phyloP scores from a whole-genome alignment of 2,888 invertebrate species.

The Lasioglossum oenotherae region DNA sequence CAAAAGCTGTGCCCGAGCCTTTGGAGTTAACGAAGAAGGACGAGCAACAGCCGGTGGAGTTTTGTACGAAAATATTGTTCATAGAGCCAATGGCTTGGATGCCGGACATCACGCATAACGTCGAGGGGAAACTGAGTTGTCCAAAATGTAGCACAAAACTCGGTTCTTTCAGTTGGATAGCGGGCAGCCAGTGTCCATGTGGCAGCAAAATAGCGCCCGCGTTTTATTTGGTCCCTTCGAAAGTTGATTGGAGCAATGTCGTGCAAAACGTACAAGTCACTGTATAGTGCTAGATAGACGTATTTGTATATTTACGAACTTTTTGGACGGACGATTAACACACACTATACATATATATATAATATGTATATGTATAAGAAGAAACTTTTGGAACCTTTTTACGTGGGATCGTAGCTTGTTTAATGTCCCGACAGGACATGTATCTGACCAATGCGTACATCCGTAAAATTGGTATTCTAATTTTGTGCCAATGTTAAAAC shows the following conservation, averaged over 20 bases:
- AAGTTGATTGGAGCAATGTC: conserved; percentile 95
- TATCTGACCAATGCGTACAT: conserved; percentile 55
- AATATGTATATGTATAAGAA: conserved; percentile 21
- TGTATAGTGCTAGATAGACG: conserved; percentile 85
- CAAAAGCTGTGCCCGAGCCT: conserved; percentile 49
- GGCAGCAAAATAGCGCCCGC: conserved; percentile 95
- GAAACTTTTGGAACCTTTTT: conserved; percentile 56
- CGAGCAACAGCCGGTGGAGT: conserved; percentile 75
- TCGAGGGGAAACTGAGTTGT: conserved; percentile 93
- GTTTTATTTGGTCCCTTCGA: conserved; percentile 95
- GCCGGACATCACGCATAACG: conserved; percentile 88
- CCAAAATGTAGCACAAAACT: conserved; percentile 94
- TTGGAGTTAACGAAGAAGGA: conserved; percentile 64
- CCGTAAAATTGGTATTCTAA: conserved; percentile 62
- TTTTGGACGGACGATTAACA: conserved; percentile 48
- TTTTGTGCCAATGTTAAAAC: conserved; percentile 67
- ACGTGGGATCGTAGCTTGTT: conserved; percentile 43
- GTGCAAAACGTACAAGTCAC: conserved; percentile 95
- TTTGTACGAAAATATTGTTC: conserved; percentile 92
- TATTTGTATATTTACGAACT: conserved; percentile 33
- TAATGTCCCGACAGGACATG: conserved; percentile 27
- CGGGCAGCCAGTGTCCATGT: conserved; percentile 95
- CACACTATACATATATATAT: conserved; percentile 25
- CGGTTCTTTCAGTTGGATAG: conserved; percentile 95
- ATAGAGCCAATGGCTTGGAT: conserved; percentile 97